Evolutionary conservation across 2,113 vertebrate genomes (phyloP).

Genomic region (Acrocephalus arundinaceus): DNA sequence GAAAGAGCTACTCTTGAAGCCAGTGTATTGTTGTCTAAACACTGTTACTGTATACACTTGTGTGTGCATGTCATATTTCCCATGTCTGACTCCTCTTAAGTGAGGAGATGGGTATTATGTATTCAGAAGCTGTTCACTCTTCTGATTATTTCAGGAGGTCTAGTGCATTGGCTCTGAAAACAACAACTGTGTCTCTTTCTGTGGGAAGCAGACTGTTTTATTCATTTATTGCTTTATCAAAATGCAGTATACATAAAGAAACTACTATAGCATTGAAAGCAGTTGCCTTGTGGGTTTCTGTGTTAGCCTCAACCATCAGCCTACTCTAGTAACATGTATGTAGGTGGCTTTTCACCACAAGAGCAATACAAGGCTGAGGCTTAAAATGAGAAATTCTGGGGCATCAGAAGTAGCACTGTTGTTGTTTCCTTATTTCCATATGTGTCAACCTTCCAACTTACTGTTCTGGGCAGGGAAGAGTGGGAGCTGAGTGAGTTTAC

Average conservation of each 20-base stretch:
- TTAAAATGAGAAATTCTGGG: background rate
- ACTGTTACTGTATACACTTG: background rate
- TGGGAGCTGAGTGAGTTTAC: background rate
- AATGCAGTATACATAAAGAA: background rate
- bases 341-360: background rate
- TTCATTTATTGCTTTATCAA: background rate
- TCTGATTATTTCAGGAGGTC: background rate
- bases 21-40: background rate
- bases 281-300: background rate
- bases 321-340: background rate
- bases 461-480: background rate
- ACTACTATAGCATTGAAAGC: background rate
- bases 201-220: background rate
- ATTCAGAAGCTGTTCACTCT: background rate
- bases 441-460: background rate
- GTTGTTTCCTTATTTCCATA: background rate
- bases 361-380: background rate
- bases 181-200: background rate
- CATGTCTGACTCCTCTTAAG: background rate
- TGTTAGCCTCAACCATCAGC: background rate
- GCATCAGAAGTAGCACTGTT: background rate
- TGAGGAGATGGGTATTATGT: background rate
- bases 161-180: background rate
- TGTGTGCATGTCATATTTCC: background rate
- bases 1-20: background rate